Percentiles rank a stretch among this genome's conserved stretches.
Evolutionary conservation across 2,888 invertebrate genomes (phyloP).

Genomic region (Diploptera punctata): DNA sequence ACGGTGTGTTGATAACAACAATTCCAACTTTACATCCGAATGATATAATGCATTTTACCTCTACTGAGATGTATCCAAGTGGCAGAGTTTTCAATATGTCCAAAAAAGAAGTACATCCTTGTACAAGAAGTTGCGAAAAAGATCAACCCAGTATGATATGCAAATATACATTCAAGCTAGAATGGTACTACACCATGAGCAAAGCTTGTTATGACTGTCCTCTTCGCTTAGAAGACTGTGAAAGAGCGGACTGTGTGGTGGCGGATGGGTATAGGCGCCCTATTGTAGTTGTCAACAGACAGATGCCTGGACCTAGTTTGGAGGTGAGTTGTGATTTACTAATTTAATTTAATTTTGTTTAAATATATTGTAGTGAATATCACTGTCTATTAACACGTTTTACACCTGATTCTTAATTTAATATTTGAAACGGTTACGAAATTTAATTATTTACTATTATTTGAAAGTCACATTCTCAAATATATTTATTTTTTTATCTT

Average conservation of each 20-base stretch:
- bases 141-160: slow-evolving; percentile 69
- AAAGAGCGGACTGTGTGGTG: slow-evolving; percentile 78
- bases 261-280: slow-evolving; percentile 82
- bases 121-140: slow-evolving; percentile 69
- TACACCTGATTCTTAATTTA: too few species aligned
- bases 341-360: too few species aligned
- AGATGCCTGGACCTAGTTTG: slow-evolving; percentile 86
- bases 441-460: too few species aligned
- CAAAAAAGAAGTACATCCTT: slow-evolving; percentile 58
- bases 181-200: slow-evolving; percentile 85
- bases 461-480: too few species aligned
- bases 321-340: slow-evolving; percentile 69
- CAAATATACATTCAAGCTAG: slow-evolving; percentile 74
- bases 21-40: not conserved
- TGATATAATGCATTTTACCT: not conserved
- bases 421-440: too few species aligned
- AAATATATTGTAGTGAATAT: too few species aligned
- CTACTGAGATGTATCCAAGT: not conserved
- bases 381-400: too few species aligned
- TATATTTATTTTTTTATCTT: too few species aligned
- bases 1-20: not conserved
- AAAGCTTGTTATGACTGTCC: slow-evolving; percentile 91
- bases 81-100: not conserved
- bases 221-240: slow-evolving; percentile 74
- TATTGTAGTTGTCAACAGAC: slow-evolving; percentile 81